Percentiles rank a stretch among this genome's conserved stretches.
Conservation (phyloP, 1,140 invertebrate species). For the Lerema accius region DNA sequence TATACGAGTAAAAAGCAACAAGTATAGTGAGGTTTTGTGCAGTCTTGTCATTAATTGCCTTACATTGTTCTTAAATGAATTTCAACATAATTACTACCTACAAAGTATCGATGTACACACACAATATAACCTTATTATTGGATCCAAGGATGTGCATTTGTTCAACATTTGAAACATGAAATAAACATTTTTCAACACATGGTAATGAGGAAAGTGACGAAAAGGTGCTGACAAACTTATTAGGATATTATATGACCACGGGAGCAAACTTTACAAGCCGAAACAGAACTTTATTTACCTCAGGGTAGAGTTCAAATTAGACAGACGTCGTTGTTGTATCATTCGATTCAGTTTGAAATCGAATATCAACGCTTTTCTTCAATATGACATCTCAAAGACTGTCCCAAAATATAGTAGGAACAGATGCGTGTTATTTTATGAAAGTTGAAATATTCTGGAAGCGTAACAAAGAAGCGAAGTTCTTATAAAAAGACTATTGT, state of each 20-base stretch:
- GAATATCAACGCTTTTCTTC: constrained; percentile 44
- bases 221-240: constrained; percentile 14
- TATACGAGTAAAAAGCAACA: too few species aligned
- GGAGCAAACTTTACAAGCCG: not conserved
- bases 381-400: constrained; percentile 47
- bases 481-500: constrained; percentile 21
- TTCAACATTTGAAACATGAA: constrained; percentile 11
- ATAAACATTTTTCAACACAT: constrained; percentile 15
- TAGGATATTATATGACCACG: constrained; percentile 5
- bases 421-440: constrained; percentile 52
- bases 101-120: too few species aligned
- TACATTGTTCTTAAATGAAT: too few species aligned
- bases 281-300: not conserved
- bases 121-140: not conserved
- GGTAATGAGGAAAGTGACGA: constrained; percentile 7
- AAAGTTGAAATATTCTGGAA: constrained; percentile 41
- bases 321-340: not conserved
- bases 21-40: too few species aligned
- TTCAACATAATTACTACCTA: too few species aligned
- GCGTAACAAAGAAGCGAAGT: constrained; percentile 34
- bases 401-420: constrained; percentile 53
- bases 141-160: constrained; percentile 3
- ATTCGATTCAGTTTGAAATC: constrained; percentile 39
- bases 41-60: too few species aligned
- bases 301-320: not conserved